Percentiles rank a stretch among this genome's conserved stretches.
Conservation (phyloP, 2,113 vertebrate species). For the Megaceryle torquata region DNA sequence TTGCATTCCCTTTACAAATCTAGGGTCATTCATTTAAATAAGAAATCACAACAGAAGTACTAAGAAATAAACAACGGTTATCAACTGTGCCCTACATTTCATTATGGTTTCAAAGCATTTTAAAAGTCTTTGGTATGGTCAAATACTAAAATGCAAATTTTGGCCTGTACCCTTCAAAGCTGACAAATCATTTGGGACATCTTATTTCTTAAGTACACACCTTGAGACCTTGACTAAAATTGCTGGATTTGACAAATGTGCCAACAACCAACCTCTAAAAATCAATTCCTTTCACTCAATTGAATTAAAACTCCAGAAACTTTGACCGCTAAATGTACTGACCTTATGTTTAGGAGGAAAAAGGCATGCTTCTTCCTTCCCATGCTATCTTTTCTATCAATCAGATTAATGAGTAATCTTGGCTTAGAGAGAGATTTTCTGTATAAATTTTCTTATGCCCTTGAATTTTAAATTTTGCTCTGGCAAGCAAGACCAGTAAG, state of each 20-base stretch:
- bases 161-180: neutral
- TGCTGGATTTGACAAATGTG: neutral
- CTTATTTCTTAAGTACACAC: neutral
- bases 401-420: neutral
- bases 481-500: neutral
- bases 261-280: neutral
- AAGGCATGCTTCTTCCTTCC: neutral
- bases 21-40: neutral
- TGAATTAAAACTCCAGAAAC: neutral
- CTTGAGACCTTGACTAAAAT: neutral
- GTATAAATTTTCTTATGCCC: slow-evolving; percentile 9
- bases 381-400: neutral
- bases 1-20: neutral
- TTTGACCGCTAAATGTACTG: neutral
- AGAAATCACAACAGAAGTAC: neutral
- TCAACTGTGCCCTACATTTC: neutral
- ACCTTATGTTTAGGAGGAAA: neutral
- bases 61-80: neutral
- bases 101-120: neutral
- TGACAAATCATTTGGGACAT: neutral
- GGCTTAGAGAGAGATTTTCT: neutral
- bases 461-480: slow-evolving; percentile 16
- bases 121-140: neutral
- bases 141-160: neutral
- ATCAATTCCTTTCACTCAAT: neutral